Evolutionary conservation across 1,140 invertebrate genomes (phyloP), one percentile per base, ranked within the genome.

Genomic region (Ctenoplectra terminalis): DNA sequence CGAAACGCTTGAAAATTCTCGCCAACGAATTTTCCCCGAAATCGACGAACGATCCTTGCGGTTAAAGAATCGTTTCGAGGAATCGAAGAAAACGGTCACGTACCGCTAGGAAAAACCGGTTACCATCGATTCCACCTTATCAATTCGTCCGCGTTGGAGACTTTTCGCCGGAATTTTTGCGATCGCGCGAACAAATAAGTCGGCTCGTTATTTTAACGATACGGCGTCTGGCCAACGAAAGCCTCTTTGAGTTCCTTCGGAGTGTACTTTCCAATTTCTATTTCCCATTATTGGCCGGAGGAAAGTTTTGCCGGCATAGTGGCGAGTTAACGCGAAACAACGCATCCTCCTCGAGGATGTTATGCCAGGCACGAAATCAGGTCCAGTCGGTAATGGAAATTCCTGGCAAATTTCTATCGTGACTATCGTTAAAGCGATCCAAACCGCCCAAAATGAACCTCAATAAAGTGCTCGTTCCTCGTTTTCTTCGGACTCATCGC

Each of bases 401-500:
- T 89, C 86, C 80, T 60, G 76, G 71, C 71, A 89, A 89, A 84
- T 89, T 88, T 86, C 63, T 79, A 82, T 80, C 77, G 58, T 40
- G 34, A 52, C 34, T 60, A 40, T 69, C 61, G 66, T 75, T 52
- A 69, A 43, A 52, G 17, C 37, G 43, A 66, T 46, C n/a, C n/a
- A n/a, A n/a, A n/a, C n/a, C n/a, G n/a, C n/a, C n/a, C 23, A 40
- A 71, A 70, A 54, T 40, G 17, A 72, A 50, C 52, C 26, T 48
- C 43, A 15, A 31, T 46, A 31, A 67, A 67, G 40, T 29, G 64
- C 20, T 29, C 64, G 37, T 64, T 20, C 17, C 20, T 20, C 6
- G 15, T 17, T 2, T 37, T 64, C 63, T 4, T 29, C 7, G 11
- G 17, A 5, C 17, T 60, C 26, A 17, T 17, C 13, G 9, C 50